Conservation (phyloP, 1,140 invertebrate genomes). For the Drosophila lacertosa region DNA sequence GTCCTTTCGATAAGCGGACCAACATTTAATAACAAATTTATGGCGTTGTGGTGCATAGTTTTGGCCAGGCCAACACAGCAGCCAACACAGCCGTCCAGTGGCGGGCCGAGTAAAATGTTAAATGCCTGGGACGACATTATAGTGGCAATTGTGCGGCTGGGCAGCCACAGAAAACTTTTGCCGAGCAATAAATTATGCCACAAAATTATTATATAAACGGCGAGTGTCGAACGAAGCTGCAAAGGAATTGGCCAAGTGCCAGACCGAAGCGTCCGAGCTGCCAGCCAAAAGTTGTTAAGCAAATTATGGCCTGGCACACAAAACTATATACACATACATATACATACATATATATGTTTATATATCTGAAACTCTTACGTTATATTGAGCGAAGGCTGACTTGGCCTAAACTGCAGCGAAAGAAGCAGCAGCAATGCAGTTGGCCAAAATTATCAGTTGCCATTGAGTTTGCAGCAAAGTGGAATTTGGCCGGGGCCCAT, state of each 20-base stretch:
- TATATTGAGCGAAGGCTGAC: slow-evolving; percentile 18
- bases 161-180: slow-evolving; percentile 78
- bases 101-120: slow-evolving; percentile 62
- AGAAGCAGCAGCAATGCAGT: slow-evolving; percentile 25
- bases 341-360: slow-evolving; percentile 10
- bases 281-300: slow-evolving; percentile 65
- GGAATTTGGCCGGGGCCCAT: neutral
- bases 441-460: slow-evolving; percentile 36
- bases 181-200: slow-evolving; percentile 72
- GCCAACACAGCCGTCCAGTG: slow-evolving; percentile 57
- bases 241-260: slow-evolving; percentile 72
- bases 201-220: slow-evolving; percentile 79
- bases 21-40: slow-evolving; percentile 68
- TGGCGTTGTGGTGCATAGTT: slow-evolving; percentile 67
- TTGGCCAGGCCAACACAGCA: slow-evolving; percentile 60
- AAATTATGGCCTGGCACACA: slow-evolving; percentile 70
- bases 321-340: neutral
- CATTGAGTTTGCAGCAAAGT: slow-evolving; percentile 20
- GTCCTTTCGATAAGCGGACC: slow-evolving; percentile 60
- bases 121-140: slow-evolving; percentile 70
- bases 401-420: slow-evolving; percentile 12
- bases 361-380: slow-evolving; percentile 61
- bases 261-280: slow-evolving; percentile 18
- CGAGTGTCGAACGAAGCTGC: slow-evolving; percentile 62
- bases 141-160: slow-evolving; percentile 74